Percentiles rank a stretch among this genome's conserved stretches.
Conservation (phyloP, 2,113 vertebrate genomes). For the Clarias macrocephalus region DNA sequence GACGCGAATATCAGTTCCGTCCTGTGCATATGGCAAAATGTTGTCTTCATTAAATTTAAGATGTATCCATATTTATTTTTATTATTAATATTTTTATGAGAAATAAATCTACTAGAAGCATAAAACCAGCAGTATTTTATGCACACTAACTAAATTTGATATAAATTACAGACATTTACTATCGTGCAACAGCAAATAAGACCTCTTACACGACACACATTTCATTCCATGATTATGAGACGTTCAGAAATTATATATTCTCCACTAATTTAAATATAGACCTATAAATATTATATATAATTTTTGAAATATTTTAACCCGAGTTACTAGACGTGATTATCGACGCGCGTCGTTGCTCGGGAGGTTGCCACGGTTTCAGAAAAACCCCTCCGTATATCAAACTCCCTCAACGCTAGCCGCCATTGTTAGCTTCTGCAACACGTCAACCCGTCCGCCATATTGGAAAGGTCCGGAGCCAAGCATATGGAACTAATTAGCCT, state of each 20-base stretch:
- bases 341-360: neutral
- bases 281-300: neutral
- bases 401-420: too few relatives aligned
- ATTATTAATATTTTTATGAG: too few relatives aligned
- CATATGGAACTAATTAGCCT: neutral
- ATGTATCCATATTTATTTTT: too few relatives aligned
- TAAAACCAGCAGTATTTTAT: too few relatives aligned
- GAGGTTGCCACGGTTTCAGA: slow-evolving; percentile 5
- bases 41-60: neutral
- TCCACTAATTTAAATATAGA: neutral
- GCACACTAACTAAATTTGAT: neutral
- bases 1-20: neutral
- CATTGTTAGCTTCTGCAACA: neutral
- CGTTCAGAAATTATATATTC: neutral
- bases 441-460: neutral
- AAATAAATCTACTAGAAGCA: too few relatives aligned
- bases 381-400: neutral
- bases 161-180: neutral
- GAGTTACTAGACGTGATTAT: neutral
- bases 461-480: neutral
- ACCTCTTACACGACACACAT: too few relatives aligned
- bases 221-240: neutral
- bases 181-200: neutral
- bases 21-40: neutral
- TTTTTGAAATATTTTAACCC: neutral